A percentile compares a stretch with the other conserved stretches of the same genome.
Conservation (phyloP, 2,888 invertebrate species). For the Oscheius myriophilus region DNA sequence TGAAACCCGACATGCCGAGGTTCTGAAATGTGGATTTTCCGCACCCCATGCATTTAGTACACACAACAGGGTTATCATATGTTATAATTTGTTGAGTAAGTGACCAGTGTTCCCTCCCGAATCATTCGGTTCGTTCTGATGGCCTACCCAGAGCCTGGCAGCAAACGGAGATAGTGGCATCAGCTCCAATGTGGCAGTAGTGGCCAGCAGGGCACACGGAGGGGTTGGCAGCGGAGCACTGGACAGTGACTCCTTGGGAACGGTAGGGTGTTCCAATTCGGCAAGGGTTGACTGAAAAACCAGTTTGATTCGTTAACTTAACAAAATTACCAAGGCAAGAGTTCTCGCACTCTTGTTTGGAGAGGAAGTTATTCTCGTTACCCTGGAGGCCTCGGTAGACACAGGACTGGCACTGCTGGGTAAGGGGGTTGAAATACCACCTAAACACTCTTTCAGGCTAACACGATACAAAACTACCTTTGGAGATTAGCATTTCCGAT, state of each 20-base stretch:
- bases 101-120: conserved; percentile 19
- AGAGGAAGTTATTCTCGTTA: conserved; percentile 68
- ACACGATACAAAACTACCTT: conserved; percentile 46
- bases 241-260: conserved; percentile 61
- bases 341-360: conserved; percentile 62
- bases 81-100: conserved; percentile 8
- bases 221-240: conserved; percentile 62
- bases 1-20: conserved; percentile 7
- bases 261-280: conserved; percentile 65
- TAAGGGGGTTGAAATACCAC: conserved; percentile 68
- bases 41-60: conserved; percentile 18
- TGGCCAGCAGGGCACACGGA: conserved; percentile 65
- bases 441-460: too few relatives aligned
- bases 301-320: neutral
- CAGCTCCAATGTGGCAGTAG: conserved; percentile 69
- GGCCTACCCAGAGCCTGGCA: conserved; percentile 64
- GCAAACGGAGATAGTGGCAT: conserved; percentile 61
- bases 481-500: conserved; percentile 67
- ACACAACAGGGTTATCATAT: neutral
- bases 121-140: neutral
- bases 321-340: conserved; percentile 45
- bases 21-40: conserved; percentile 16
- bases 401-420: conserved; percentile 65
- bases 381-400: conserved; percentile 62
- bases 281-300: conserved; percentile 68